Evolutionary conservation across 2,888 invertebrate genomes (phyloP).

Genomic region (Timema podura): DNA sequence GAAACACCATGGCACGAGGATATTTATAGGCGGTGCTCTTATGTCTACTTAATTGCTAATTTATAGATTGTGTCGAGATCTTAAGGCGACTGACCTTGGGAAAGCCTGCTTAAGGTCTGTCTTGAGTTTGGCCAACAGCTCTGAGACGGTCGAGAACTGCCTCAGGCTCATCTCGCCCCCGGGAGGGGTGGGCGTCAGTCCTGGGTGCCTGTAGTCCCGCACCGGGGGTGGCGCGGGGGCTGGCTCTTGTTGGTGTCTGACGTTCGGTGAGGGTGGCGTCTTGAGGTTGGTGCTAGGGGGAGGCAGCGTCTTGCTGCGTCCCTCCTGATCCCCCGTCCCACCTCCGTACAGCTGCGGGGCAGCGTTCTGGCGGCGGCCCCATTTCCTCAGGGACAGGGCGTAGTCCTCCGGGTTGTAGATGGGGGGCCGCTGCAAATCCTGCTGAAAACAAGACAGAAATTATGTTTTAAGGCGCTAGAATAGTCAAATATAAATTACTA

Average conservation of each 20-base stretch:
- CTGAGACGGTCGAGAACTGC: slow-evolving; percentile 83
- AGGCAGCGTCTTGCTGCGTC: slow-evolving; percentile 19
- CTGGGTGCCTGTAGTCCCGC: slow-evolving; percentile 57
- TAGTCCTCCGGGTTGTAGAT: slow-evolving; percentile 90
- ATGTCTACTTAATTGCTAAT: no score
- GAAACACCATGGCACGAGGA: no score
- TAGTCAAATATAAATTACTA: no score
- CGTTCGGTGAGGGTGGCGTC: slow-evolving; percentile 44
- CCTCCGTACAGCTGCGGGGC: slow-evolving; percentile 43
- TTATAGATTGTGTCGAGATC: no score
- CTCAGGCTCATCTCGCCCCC: slow-evolving; percentile 73
- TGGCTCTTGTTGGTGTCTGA: slow-evolving; percentile 41
- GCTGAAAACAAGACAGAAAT: slow-evolving; percentile 21
- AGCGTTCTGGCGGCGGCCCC: slow-evolving; percentile 56
- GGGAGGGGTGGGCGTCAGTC: slow-evolving; percentile 46
- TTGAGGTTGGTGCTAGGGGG: slow-evolving; percentile 26
- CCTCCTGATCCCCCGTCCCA: slow-evolving; percentile 36
- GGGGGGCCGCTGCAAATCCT: slow-evolving; percentile 82
- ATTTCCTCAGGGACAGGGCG: slow-evolving; percentile 72
- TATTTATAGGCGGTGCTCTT: no score
- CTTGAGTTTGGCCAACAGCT: slow-evolving; percentile 78
- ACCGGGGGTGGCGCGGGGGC: slow-evolving; percentile 31
- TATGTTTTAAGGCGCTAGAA: no score
- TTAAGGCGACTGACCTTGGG: slow-evolving; percentile 62
- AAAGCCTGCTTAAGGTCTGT: slow-evolving; percentile 83